Evolutionary conservation across 2,113 vertebrate genomes (phyloP), one percentile per base, ranked within the genome.

Genomic region (Petaurus breviceps): DNA sequence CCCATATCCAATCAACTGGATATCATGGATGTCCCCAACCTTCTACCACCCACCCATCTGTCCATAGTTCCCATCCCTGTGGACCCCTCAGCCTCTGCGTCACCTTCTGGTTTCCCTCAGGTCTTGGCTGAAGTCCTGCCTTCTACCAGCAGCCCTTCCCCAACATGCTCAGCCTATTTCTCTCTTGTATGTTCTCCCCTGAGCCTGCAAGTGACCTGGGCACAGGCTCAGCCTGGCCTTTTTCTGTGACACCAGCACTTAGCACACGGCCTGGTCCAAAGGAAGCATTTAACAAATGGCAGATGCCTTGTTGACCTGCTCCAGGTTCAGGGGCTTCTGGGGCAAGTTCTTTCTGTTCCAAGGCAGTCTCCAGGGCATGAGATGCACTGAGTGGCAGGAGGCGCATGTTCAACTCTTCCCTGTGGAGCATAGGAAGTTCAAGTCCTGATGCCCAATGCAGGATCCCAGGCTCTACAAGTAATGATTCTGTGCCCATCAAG

Each of bases 341-440:
- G 54, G 97, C 92, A 92, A 99, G 25, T 50, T 98, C 98, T 96
- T 99, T 98, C 97, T 99, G 99, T 97, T 99, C 98, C 97, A 99
- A 89, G 84, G 98, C 98, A 96, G 99, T 98, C 95, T 98, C 98
- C 98, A 99, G 97, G 55, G 99, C 98, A 57, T 98, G 98, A 93
- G 99, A 98, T 95, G 99, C 99, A 97, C 98, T 99, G 95, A 99
- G 92, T 0, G 98, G 98, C 96, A 99, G 98, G 94, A 97, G 98
- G 51, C 98, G 97, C 97, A 98, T 98, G 68, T 98, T 98, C 95
- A 99, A 99, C 61, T 99, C 99, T 0, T 98, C 98, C 96, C 99
- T 99, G 97, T 51, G 93, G 94, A 91, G 96, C 55, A 97, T 31
- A 94, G 57, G 90, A 96, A 6, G 4, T 11, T 96, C 50, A 95